Base-by-base conservation (phyloP, 2,888 invertebrate species). In the Temnothorax rugatulus region DNA sequence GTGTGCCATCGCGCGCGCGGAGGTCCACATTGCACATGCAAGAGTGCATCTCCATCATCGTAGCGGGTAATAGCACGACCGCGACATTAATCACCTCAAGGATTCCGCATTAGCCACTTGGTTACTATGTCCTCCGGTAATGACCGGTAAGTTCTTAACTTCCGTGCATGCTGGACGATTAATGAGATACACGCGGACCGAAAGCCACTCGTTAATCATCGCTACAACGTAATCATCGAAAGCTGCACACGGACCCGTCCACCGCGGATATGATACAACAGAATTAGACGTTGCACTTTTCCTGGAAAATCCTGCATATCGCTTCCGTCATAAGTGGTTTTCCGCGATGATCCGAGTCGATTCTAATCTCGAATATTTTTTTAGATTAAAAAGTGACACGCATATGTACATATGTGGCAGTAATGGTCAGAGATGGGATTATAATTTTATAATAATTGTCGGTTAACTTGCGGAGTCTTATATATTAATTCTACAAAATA, bases 141-240 rank as follows among this genome's bases (percentile, higher is more conserved):
- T 90, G 76, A 90, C 86, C 69, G 69, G 87, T 86, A 83, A 85
- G 85, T 71, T 79, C 87, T 77, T 75, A 79, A 90, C 89, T 90
- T 90, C 90, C 89, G 87, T 86, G 83, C 86, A 64, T 61, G 69
- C 47, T 74, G 75, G 85, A 84, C 81, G 84, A 87, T 89, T 90
- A 90, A 90, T 89, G 90, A 87, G 90, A 63, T 90, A 90, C 84
- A 84, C 83, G 83, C 57, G 69, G 83, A 87, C 84, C 83, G 77
- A 85, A 82, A 83, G 89, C 68, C 73, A 69, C 71, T 90, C 90
- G 89, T 90, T 90, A 89, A 90, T 90, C 90, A 90, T 89, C 87
- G 87, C 90, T 90, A 89, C 89, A 90, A 90, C 85, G 89, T 90
- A 90, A 90, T 90, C 87, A 87, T 90, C 84, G 79, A 52, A 75